Evolutionary conservation across 2,797 vertebrate species (phyloP).

Genomic region (Sebastes minor): DNA sequence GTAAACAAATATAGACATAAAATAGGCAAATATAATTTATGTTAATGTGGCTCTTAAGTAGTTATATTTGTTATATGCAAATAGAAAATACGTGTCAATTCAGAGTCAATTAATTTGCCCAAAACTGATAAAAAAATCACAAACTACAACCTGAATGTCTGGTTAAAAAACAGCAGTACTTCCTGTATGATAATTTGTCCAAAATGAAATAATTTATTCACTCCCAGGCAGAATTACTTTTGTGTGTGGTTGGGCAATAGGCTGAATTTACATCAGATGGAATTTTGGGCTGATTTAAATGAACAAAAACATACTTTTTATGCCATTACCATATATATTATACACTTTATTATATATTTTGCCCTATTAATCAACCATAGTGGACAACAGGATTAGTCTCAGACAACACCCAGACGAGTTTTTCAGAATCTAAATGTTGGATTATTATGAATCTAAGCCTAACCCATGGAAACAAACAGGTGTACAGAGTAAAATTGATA

Average conservation of each 20-base stretch:
- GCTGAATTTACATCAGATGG: neutral
- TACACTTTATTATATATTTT: neutral
- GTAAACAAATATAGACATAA: slow-evolving; percentile 34
- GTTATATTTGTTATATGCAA: neutral
- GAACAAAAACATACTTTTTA: neutral
- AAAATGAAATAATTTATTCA: neutral
- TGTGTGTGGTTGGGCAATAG: neutral
- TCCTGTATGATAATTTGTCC: neutral
- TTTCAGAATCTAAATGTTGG: neutral
- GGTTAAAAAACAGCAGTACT: neutral
- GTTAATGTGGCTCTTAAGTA: neutral
- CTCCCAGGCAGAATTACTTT: neutral
- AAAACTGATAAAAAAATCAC: neutral
- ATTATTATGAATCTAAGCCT: too few relatives aligned
- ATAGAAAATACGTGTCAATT: neutral
- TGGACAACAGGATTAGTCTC: neutral
- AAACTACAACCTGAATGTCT: neutral
- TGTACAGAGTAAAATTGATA: neutral
- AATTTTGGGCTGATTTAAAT: neutral
- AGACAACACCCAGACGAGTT: neutral
- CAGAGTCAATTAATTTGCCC: neutral
- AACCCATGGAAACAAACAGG: neutral
- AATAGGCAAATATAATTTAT: slow-evolving; percentile 9
- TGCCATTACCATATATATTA: neutral
- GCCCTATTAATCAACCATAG: neutral